phyloP scores from a whole-genome alignment of 2,797 vertebrate species.

The Vultur gryphus region DNA sequence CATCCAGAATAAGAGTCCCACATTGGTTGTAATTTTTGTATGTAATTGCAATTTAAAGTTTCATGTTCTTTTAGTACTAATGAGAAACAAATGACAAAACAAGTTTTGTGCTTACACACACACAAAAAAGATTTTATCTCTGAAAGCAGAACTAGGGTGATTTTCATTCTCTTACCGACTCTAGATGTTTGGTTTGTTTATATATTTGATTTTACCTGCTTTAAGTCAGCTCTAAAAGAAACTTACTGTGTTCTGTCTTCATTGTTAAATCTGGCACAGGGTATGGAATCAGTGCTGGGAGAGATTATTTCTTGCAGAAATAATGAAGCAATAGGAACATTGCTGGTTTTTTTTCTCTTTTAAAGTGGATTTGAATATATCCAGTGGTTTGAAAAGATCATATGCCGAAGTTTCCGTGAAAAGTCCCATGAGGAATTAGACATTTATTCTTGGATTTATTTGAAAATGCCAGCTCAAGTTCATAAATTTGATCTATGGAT shows the following conservation, averaged over 20 bases:
- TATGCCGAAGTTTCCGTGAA: not conserved
- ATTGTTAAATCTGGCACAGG: not conserved
- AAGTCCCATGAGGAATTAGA: not conserved
- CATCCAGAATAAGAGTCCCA: not conserved
- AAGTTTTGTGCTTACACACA: not conserved
- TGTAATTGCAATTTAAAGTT: not conserved
- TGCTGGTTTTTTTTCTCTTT: not conserved
- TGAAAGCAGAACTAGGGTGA: not conserved
- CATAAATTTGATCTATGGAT: not conserved
- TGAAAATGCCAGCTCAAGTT: not conserved
- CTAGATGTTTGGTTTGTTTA: not conserved
- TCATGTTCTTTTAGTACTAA: not conserved
- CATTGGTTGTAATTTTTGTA: not conserved
- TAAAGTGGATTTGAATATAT: not conserved
- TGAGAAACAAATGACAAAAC: not conserved
- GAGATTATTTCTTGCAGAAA: slow-evolving; percentile 10
- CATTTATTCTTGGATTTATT: not conserved
- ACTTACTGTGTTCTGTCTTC: not conserved
- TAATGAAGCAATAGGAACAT: not conserved
- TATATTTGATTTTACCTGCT: not conserved
- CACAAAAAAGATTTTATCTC: not conserved
- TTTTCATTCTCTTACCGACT: not conserved
- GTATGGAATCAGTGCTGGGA: not conserved
- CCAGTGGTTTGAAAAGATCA: not conserved
- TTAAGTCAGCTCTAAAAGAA: not conserved